Evolutionary conservation across 2,888 invertebrate species (phyloP).

Genomic region (Schizaphis graminum): DNA sequence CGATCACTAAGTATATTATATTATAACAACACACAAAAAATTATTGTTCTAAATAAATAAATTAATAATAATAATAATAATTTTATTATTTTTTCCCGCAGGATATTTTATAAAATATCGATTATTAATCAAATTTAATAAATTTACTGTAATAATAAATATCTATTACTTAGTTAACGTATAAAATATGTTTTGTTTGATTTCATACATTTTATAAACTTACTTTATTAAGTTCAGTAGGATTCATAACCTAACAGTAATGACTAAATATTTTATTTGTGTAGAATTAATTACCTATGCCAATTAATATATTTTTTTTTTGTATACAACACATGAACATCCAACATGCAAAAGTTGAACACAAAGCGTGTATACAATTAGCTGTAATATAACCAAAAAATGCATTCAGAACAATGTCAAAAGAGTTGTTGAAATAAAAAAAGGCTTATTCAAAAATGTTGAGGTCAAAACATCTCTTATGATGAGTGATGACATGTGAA

Average conservation of each 20-base stretch:
- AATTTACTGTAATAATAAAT: too few species aligned
- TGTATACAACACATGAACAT: neutral
- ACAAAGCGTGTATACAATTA: neutral
- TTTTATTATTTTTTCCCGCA: neutral
- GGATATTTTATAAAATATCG: neutral
- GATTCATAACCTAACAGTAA: neutral
- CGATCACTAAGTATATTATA: neutral
- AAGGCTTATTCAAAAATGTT: neutral
- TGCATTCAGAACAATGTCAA: neutral
- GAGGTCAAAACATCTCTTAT: neutral
- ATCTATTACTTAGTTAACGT: neutral
- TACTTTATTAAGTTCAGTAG: neutral
- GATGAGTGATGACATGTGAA: neutral
- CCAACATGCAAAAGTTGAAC: neutral
- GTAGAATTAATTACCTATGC: neutral
- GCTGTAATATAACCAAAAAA: neutral
- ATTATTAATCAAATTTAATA: neutral
- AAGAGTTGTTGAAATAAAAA: neutral
- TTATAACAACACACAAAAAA: neutral
- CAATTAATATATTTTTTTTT: neutral
- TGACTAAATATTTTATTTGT: neutral
- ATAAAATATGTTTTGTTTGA: neutral
- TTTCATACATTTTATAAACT: neutral
- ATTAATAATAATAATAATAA: neutral
- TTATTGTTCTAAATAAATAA: neutral